These are phyloP conservation scores for Rhodinocichla rosea DNA, from an alignment of 2,113 vertebrate genomes.

Conservation along the genomic window DNA sequence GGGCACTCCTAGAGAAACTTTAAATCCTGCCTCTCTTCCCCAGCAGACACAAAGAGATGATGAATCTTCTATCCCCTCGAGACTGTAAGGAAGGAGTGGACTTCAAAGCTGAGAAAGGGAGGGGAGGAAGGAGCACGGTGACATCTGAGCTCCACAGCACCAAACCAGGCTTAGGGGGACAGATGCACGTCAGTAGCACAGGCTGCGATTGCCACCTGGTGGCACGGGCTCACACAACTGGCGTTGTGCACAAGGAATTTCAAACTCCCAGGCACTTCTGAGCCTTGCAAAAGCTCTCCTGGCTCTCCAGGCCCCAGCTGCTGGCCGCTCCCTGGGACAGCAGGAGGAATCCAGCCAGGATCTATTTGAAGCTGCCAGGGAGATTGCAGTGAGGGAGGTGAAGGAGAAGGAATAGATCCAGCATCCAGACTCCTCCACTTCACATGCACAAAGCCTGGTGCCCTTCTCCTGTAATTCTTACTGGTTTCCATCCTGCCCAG, in stretches of 20 bases:
- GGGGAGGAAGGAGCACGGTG: neutral
- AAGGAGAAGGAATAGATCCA: neutral
- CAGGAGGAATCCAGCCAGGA: neutral
- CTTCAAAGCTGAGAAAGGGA: neutral
- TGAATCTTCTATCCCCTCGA: neutral
- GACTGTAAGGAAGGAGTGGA: neutral
- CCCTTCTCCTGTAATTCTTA: neutral
- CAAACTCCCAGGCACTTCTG: neutral
- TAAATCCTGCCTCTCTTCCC: neutral
- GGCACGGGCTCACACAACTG: neutral
- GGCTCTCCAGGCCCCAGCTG: accelerated
- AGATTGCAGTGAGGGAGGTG: neutral
- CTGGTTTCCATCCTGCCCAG: neutral
- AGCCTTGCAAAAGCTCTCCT: neutral
- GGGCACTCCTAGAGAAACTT: neutral
- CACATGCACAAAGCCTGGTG: neutral
- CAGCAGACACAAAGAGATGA: neutral
- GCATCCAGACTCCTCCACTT: neutral
- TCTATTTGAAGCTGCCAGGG: neutral
- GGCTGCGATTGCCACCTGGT: conserved; percentile 15
- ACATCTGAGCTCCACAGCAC: neutral
- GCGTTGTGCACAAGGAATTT: neutral
- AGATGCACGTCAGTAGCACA: accelerated
- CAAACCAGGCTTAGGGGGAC: neutral
- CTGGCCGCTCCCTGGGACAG: neutral